These are phyloP conservation scores for Fragum sueziense DNA, from an alignment of 2,888 invertebrate species.

Conservation along the genomic window DNA sequence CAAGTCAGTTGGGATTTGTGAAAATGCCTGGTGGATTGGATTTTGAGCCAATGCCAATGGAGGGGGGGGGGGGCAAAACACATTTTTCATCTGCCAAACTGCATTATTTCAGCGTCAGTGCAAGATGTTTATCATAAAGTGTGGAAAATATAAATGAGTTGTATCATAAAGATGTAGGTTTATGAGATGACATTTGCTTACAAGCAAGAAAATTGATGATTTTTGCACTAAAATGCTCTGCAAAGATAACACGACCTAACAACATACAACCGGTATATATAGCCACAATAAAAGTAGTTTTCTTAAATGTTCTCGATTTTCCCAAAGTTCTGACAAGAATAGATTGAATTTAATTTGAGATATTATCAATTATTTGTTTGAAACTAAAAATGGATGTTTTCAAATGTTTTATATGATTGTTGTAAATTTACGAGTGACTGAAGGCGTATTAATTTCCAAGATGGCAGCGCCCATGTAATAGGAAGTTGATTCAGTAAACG, in stretches of 20 bases:
- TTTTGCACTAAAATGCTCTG: not conserved
- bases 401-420: no score
- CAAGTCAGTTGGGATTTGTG: no score
- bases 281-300: not conserved
- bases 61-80: no score
- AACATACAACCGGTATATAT: conserved; percentile 20
- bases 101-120: not conserved
- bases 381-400: no score
- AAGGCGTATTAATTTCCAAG: conserved; percentile 42
- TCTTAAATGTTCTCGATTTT: no score
- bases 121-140: not conserved
- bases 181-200: not conserved
- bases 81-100: not conserved
- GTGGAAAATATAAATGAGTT: not conserved
- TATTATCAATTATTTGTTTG: no score
- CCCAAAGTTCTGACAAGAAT: no score
- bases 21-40: no score
- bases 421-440: no score
- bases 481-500: not conserved
- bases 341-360: no score
- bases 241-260: conserved; percentile 15
- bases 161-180: not conserved
- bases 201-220: not conserved
- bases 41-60: no score
- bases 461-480: conserved; percentile 66